phyloP scores from a whole-genome alignment of 2,113 vertebrate genomes.

The Pyxicephalus adspersus region DNA sequence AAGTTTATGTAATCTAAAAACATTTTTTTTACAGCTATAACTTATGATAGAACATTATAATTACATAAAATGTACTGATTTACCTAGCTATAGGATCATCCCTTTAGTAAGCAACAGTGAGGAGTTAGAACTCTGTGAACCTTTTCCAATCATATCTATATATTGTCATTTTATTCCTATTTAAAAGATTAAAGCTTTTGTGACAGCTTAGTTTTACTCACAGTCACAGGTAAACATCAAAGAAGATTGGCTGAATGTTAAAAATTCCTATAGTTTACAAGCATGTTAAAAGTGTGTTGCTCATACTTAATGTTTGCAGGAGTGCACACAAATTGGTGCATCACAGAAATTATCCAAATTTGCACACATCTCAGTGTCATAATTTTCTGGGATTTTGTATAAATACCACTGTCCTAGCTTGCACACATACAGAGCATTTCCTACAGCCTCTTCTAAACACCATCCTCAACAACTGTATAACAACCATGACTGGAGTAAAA shows the following conservation, averaged over 20 bases:
- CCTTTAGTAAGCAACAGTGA: too few relatives aligned
- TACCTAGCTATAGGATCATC: too few relatives aligned
- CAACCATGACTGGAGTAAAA: slow-evolving; percentile 45
- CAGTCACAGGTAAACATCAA: slow-evolving; percentile 9
- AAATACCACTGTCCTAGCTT: neutral
- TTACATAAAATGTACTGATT: too few relatives aligned
- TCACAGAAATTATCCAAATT: neutral
- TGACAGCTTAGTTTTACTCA: neutral
- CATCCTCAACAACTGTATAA: neutral
- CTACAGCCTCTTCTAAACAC: too few relatives aligned
- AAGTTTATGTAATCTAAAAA: too few relatives aligned
- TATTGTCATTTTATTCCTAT: too few relatives aligned
- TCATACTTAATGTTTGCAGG: neutral
- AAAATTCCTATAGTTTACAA: neutral
- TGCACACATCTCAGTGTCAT: neutral
- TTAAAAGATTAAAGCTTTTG: too few relatives aligned
- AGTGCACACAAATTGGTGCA: neutral
- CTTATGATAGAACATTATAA: too few relatives aligned
- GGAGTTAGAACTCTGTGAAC: too few relatives aligned
- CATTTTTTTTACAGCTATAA: too few relatives aligned
- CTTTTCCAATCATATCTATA: too few relatives aligned
- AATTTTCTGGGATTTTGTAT: neutral
- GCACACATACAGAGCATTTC: neutral
- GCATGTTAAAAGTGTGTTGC: neutral
- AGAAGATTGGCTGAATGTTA: neutral